phyloP scores from a whole-genome alignment of 2,113 vertebrate species.

The Eidolon helvum region DNA sequence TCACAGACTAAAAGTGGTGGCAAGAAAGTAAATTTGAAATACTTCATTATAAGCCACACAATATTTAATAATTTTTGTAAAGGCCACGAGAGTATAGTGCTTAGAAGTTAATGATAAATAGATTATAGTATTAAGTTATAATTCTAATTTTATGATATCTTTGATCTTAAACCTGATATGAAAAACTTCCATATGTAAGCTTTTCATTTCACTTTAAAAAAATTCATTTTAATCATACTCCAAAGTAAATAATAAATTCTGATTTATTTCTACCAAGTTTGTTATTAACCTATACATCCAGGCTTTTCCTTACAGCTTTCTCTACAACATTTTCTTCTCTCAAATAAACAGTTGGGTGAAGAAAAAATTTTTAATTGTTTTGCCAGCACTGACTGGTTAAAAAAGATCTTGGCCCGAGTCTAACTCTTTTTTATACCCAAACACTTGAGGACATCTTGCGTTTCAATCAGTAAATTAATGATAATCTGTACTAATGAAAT shows the following conservation, averaged over 20 bases:
- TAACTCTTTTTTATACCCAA: conserved; percentile 73
- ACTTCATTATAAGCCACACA: not conserved
- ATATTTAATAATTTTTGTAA: conserved; percentile 22
- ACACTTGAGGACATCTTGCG: conserved; percentile 34
- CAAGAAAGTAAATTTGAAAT: conserved; percentile 13
- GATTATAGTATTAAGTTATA: not conserved
- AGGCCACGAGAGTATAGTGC: not conserved
- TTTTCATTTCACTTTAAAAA: conserved; percentile 33
- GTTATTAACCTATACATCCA: conserved; percentile 64
- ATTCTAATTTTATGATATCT: not conserved
- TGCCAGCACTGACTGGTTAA: conserved; percentile 70
- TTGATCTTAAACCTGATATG: conserved; percentile 9
- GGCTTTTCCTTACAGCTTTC: conserved; percentile 66
- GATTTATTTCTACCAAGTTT: not conserved
- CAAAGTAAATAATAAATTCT: conserved; percentile 3
- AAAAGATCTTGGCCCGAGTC: conserved; percentile 59
- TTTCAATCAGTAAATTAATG: conserved; percentile 59
- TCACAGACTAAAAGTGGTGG: not conserved
- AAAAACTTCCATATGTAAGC: not conserved
- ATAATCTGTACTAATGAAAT: conserved; percentile 36
- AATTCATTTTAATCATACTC: not conserved
- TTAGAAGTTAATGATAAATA: not conserved
- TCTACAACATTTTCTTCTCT: conserved; percentile 67
- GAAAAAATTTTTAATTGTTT: conserved; percentile 69
- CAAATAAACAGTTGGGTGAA: conserved; percentile 73